A percentile compares a stretch with the other conserved stretches of the same genome.
Evolutionary conservation across 64 coral and sea anemone genomes (phyloP).

Genomic region (Orbicella faveolata): DNA sequence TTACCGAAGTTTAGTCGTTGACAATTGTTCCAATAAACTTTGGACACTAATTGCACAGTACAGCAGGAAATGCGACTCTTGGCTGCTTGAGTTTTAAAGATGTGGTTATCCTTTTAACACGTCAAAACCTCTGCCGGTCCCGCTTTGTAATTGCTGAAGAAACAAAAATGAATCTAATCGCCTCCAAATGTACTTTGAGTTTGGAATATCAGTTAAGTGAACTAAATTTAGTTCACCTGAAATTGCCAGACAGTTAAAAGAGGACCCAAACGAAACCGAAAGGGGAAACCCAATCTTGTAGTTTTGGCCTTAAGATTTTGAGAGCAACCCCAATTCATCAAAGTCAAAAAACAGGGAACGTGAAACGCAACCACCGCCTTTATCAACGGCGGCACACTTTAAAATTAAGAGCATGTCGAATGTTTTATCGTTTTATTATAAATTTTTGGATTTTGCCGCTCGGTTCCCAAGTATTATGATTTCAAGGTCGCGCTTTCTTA

Average conservation of each 20-base stretch:
- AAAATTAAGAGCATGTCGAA: conserved; percentile 6
- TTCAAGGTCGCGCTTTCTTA: background rate
- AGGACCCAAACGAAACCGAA: background rate
- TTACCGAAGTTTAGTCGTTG: conserved; percentile 24
- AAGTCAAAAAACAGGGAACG: background rate
- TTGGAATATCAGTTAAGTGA: background rate
- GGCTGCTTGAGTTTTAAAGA: conserved; percentile 27
- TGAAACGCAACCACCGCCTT: conserved; percentile 14
- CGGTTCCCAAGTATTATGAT: background rate
- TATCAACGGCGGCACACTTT: conserved; percentile 17
- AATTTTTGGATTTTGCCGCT: background rate
- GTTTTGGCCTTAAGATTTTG: conserved; percentile 27
- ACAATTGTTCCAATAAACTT: conserved; percentile 36
- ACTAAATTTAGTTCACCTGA: conserved; percentile 19
- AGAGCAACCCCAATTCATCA: conserved; percentile 29
- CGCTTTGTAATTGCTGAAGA: conserved; percentile 8
- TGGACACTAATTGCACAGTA: conserved; percentile 28
- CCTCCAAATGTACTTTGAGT: background rate
- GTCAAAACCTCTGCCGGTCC: background rate
- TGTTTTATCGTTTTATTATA: conserved; percentile 17
- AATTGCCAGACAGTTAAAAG: conserved; percentile 8
- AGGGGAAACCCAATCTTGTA: conserved; percentile 14
- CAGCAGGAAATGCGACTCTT: conserved; percentile 14
- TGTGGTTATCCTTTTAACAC: conserved; percentile 43
- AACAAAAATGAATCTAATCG: background rate